Conservation (phyloP, 1,140 invertebrate genomes). For the Sesamia nonagrioides region DNA sequence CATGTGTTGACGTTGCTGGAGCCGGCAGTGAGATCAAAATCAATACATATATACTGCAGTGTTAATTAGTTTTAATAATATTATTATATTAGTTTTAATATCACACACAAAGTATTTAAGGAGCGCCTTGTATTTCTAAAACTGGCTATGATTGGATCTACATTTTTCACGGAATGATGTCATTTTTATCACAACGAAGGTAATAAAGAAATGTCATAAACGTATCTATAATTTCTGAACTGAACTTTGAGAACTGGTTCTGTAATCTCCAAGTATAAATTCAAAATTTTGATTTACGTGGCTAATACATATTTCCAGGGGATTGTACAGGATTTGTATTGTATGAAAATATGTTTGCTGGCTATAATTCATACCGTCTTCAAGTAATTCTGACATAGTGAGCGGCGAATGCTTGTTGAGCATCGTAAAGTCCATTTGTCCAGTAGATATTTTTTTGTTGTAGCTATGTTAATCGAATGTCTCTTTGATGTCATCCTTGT, state of each 20-base stretch:
- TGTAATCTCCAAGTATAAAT: neutral
- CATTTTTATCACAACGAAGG: constrained; percentile 15
- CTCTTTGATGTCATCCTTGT: constrained; percentile 49
- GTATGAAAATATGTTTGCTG: constrained; percentile 15
- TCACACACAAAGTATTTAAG: constrained; percentile 1
- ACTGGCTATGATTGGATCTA: constrained; percentile 20
- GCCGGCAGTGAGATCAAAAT: too few species aligned
- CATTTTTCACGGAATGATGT: constrained; percentile 40
- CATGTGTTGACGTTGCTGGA: too few species aligned
- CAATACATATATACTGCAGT: too few species aligned
- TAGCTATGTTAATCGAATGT: constrained; percentile 43
- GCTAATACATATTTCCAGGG: neutral
- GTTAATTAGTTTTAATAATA: too few species aligned
- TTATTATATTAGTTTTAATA: too few species aligned
- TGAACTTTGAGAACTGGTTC: constrained; percentile 11
- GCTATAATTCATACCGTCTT: constrained; percentile 19
- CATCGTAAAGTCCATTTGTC: constrained; percentile 44
- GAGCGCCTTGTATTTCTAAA: constrained; percentile 13
- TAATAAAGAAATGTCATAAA: constrained; percentile 36
- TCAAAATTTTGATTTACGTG: neutral
- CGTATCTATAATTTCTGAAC: neutral
- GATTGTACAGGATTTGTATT: neutral
- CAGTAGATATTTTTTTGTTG: constrained; percentile 41
- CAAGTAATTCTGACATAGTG: constrained; percentile 30
- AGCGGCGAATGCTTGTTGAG: constrained; percentile 28